phyloP scores from a whole-genome alignment of 2,888 invertebrate genomes.

The Ptilodon capucinus region DNA sequence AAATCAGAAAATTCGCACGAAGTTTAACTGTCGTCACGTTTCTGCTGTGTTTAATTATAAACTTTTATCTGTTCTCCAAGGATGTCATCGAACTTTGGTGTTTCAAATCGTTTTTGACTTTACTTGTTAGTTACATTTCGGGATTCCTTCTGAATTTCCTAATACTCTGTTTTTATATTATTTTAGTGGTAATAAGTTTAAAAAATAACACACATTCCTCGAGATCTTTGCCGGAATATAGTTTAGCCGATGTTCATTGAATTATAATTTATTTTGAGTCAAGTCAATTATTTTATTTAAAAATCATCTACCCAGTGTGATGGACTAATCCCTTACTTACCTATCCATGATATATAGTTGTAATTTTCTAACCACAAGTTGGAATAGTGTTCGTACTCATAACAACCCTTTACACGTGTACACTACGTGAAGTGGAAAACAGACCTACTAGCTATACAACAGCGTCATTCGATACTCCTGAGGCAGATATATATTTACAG shows the following conservation, averaged over 20 bases:
- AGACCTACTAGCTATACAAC: no score
- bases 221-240: conserved; percentile 46
- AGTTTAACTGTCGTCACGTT: conserved; percentile 67
- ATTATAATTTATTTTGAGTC: background rate
- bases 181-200: conserved; percentile 55
- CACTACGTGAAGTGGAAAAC: no score
- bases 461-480: no score
- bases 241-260: conserved; percentile 35
- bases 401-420: no score
- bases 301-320: no score
- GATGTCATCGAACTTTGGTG: conserved; percentile 65
- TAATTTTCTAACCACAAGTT: no score
- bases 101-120: conserved; percentile 42
- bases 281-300: background rate
- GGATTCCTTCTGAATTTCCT: conserved; percentile 63
- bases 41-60: conserved; percentile 64
- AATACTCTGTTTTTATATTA: conserved; percentile 56
- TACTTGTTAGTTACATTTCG: conserved; percentile 51
- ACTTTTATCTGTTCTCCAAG: conserved; percentile 63
- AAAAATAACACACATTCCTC: conserved; percentile 46
- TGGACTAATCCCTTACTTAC: no score
- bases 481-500: no score
- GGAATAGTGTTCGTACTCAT: no score
- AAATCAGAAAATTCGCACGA: conserved; percentile 62
- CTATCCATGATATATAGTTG: no score